Evolutionary conservation across 2,888 invertebrate species (phyloP).

Genomic region (Iselma pallidipennis): DNA sequence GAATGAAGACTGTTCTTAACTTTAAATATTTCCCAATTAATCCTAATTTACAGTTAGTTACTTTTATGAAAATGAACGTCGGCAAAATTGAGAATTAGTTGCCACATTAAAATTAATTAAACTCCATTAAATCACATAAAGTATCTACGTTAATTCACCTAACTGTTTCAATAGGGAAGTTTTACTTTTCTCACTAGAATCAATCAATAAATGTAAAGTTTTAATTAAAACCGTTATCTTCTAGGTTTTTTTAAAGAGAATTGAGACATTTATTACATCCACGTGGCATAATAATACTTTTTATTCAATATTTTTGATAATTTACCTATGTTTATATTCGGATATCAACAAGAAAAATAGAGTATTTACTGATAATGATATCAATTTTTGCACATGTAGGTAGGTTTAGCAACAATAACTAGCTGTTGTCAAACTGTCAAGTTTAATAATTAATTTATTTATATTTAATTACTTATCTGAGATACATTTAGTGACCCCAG

Average conservation of each 20-base stretch:
- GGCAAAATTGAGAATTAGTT: neutral
- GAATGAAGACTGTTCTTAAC: conserved; percentile 2
- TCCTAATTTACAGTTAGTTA: conserved; percentile 2
- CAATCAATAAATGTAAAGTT: neutral
- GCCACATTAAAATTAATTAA: conserved; percentile 1
- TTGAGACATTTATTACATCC: neutral
- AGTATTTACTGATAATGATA: too few species aligned
- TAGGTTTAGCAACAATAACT: too few species aligned
- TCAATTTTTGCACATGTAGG: too few species aligned
- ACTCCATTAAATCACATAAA: conserved; percentile 1
- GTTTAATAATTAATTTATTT: too few species aligned
- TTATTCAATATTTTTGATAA: too few species aligned
- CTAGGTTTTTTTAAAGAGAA: neutral
- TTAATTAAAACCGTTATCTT: neutral
- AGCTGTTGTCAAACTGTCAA: too few species aligned
- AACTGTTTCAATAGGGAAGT: neutral
- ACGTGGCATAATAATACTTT: too few species aligned
- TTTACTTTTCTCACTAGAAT: neutral
- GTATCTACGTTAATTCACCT: neutral
- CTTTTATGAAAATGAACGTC: conserved; percentile 3
- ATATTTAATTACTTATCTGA: too few species aligned
- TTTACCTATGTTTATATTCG: too few species aligned
- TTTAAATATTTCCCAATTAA: conserved; percentile 13
- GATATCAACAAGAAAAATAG: too few species aligned
- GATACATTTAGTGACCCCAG: too few species aligned